These are phyloP conservation scores for Marmota flaviventris DNA, from an alignment of 2,113 vertebrate species.

Conservation along the genomic window DNA sequence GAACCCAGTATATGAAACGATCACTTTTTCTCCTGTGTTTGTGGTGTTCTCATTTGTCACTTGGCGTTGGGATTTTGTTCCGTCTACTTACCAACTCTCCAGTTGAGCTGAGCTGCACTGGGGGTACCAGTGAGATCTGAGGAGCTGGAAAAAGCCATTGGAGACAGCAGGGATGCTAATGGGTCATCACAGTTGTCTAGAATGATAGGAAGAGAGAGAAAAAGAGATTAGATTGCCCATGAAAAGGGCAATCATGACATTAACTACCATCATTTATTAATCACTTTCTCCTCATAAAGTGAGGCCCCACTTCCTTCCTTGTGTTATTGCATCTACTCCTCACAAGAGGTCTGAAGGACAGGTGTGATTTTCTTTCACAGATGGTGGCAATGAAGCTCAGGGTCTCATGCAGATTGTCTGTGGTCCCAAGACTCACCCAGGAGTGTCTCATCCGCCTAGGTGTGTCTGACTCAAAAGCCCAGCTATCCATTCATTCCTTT, in stretches of 20 bases:
- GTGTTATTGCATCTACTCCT: not conserved
- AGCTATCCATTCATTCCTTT: not conserved
- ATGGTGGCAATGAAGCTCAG: not conserved
- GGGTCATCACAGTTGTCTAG: slow-evolving; percentile 93
- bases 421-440: not conserved
- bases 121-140: slow-evolving; percentile 91
- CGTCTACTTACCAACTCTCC: slow-evolving; percentile 92
- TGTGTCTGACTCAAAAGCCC: not conserved
- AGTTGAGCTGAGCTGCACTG: slow-evolving; percentile 94
- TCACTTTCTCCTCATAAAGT: not conserved
- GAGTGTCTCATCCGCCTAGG: not conserved
- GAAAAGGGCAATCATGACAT: not conserved
- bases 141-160: slow-evolving; percentile 94
- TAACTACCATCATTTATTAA: not conserved
- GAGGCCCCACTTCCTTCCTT: not conserved
- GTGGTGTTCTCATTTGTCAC: not conserved
- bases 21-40: not conserved
- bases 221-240: not conserved
- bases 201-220: slow-evolving; percentile 77
- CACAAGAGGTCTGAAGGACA: not conserved
- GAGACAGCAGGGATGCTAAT: slow-evolving; percentile 90
- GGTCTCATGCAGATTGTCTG: not conserved
- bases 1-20: not conserved
- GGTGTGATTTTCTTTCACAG: not conserved
- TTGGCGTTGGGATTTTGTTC: not conserved